phyloP scores from a whole-genome alignment of 2,888 invertebrate genomes.

The Cephus runcator region DNA sequence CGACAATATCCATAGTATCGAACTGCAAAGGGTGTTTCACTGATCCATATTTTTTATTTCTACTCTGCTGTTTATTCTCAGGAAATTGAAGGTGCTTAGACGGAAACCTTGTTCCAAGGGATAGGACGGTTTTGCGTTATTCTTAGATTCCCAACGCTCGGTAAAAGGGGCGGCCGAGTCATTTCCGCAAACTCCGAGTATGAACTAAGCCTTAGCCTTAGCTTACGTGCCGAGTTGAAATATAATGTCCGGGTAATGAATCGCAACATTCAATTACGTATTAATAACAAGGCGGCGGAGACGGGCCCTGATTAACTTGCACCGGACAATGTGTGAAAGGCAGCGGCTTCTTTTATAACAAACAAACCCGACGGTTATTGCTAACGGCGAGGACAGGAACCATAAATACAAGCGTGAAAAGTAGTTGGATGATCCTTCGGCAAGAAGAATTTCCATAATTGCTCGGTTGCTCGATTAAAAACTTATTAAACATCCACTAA shows the following conservation, averaged over 20 bases:
- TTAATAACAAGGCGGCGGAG: slow-evolving; percentile 49
- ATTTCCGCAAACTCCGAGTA: background rate
- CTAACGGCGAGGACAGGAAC: slow-evolving; percentile 10
- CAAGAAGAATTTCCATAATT: background rate
- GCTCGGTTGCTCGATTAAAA: background rate
- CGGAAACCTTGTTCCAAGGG: too few species aligned
- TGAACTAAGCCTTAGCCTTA: background rate
- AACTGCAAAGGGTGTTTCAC: too few species aligned
- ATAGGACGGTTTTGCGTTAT: too few species aligned
- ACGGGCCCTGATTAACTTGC: slow-evolving; percentile 15
- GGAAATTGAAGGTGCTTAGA: too few species aligned
- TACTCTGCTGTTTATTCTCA: too few species aligned
- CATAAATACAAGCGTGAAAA: slow-evolving; percentile 10
- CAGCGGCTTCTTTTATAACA: slow-evolving; percentile 7
- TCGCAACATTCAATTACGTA: slow-evolving; percentile 52
- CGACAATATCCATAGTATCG: too few species aligned
- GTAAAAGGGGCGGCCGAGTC: background rate
- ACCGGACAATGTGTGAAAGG: slow-evolving; percentile 8
- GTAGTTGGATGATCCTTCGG: background rate
- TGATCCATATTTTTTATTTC: too few species aligned
- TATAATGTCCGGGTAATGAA: slow-evolving; percentile 49
- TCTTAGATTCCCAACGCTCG: too few species aligned
- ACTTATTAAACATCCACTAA: too few species aligned
- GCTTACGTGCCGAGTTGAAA: slow-evolving; percentile 27
- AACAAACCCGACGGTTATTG: slow-evolving; percentile 8